Conservation (phyloP, 2,797 vertebrate genomes). For the Pangasius mekongensis region DNA sequence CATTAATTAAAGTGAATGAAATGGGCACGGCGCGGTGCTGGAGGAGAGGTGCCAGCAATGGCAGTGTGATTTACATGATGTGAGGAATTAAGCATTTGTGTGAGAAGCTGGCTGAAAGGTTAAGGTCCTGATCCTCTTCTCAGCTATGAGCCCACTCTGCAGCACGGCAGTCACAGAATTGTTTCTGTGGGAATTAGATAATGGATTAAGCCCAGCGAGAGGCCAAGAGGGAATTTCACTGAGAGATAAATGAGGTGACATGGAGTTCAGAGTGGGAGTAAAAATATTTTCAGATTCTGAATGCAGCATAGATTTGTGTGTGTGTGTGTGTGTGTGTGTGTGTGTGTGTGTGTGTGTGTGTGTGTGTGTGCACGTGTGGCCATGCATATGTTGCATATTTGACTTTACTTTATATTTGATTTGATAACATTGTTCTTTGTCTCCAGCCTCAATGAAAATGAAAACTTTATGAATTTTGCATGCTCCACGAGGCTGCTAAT, state of each 20-base stretch:
- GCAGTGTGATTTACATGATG: conserved; percentile 58
- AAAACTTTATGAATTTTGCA: conserved; percentile 70
- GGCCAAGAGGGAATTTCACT: conserved; percentile 52
- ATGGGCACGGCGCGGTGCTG: conserved; percentile 51
- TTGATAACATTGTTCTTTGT: conserved; percentile 57
- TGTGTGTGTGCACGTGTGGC: conserved; percentile 20
- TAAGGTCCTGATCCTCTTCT: conserved; percentile 51
- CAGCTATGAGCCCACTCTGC: conserved; percentile 50
- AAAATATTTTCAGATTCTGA: conserved; percentile 47
- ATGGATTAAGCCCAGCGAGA: conserved; percentile 59
- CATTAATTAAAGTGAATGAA: conserved; percentile 62
- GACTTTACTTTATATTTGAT: conserved; percentile 57
- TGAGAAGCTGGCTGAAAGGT: conserved; percentile 46
- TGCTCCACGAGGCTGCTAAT: conserved; percentile 64
- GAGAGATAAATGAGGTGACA: conserved; percentile 46
- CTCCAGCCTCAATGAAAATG: conserved; percentile 62
- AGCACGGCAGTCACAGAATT: conserved; percentile 51
- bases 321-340: conserved; percentile 34
- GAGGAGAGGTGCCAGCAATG: conserved; percentile 46
- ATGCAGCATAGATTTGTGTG: background rate
- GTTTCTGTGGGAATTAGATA: conserved; percentile 64
- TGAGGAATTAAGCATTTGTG: conserved; percentile 51
- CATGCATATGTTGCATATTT: conserved; percentile 42
- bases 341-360: conserved; percentile 34
- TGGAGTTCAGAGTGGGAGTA: conserved; percentile 39